These are phyloP conservation scores for Odobenus rosmarus DNA, from an alignment of 2,113 vertebrate genomes.

Conservation along the genomic window DNA sequence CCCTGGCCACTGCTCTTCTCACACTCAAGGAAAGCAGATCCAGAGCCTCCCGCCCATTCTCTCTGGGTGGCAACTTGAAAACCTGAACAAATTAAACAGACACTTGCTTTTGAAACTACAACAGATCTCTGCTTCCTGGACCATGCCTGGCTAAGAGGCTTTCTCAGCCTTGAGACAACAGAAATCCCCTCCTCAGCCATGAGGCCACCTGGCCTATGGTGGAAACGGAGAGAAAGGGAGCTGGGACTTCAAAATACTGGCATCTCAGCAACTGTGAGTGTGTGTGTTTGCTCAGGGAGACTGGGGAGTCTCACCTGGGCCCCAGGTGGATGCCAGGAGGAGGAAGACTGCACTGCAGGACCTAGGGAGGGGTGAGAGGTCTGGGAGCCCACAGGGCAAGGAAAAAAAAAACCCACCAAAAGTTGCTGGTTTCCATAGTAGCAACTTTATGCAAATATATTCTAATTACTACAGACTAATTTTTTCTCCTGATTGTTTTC, in stretches of 20 bases:
- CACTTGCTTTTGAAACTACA: background rate
- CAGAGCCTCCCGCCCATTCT: background rate
- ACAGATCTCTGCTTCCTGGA: background rate
- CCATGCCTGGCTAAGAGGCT: background rate
- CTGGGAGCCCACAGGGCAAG: background rate
- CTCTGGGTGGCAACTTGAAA: conserved; percentile 1
- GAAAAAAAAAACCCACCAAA: background rate
- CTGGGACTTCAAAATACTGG: background rate
- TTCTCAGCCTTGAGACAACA: background rate
- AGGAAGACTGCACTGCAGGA: background rate
- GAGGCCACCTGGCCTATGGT: background rate
- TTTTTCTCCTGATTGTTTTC: background rate
- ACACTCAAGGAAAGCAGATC: background rate
- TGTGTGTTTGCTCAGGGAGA: background rate
- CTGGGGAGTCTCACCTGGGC: background rate
- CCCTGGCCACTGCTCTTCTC: background rate
- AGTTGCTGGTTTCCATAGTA: background rate
- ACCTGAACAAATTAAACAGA: background rate
- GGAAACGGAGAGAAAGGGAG: background rate
- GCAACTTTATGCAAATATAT: background rate
- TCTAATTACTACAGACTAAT: background rate
- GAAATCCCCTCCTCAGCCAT: conserved; percentile 21
- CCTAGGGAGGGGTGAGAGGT: background rate
- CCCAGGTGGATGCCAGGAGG: background rate
- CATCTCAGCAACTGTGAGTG: background rate